Evolutionary conservation across 2,797 vertebrate genomes (phyloP).

Genomic region (Enteromius fasciolatus): DNA sequence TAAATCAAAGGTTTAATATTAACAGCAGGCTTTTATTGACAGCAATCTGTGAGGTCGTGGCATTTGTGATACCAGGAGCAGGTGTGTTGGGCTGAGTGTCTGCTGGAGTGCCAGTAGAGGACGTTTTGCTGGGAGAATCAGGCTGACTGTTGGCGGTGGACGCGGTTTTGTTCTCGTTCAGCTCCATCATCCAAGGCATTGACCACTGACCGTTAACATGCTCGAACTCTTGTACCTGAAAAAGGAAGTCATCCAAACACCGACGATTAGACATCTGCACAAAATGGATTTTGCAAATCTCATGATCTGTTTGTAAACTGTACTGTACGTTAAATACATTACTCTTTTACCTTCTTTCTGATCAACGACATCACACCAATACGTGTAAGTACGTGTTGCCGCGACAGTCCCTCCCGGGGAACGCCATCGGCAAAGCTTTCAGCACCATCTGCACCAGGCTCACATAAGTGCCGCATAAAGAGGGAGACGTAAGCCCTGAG

Average conservation of each 20-base stretch:
- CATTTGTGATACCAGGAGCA: conserved; percentile 66
- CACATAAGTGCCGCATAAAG: conserved; percentile 97
- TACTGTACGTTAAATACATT: neutral
- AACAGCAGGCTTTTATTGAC: neutral
- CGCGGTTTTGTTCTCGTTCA: conserved; percentile 87
- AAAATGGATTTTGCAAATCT: neutral
- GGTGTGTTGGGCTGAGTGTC: conserved; percentile 82
- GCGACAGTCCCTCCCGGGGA: conserved; percentile 94
- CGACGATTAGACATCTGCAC: neutral
- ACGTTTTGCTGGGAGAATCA: conserved; percentile 84
- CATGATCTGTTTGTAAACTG: neutral
- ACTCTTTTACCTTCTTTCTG: conserved; percentile 88
- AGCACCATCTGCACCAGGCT: conserved; percentile 94
- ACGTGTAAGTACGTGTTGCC: conserved; percentile 95
- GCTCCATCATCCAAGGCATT: conserved; percentile 93
- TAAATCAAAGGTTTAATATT: neutral
- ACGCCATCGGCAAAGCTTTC: conserved; percentile 98
- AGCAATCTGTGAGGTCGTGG: neutral
- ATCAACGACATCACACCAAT: conserved; percentile 98
- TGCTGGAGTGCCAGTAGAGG: conserved; percentile 82
- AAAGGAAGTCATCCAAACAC: neutral
- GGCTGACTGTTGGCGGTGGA: conserved; percentile 70
- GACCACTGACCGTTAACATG: conserved; percentile 98
- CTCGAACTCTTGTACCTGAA: conserved; percentile 97
- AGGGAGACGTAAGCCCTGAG: conserved; percentile 93